Evolutionary conservation across 1,140 invertebrate genomes (phyloP), one percentile per base, ranked within the genome.

Genomic region (Eriosoma lanigerum): DNA sequence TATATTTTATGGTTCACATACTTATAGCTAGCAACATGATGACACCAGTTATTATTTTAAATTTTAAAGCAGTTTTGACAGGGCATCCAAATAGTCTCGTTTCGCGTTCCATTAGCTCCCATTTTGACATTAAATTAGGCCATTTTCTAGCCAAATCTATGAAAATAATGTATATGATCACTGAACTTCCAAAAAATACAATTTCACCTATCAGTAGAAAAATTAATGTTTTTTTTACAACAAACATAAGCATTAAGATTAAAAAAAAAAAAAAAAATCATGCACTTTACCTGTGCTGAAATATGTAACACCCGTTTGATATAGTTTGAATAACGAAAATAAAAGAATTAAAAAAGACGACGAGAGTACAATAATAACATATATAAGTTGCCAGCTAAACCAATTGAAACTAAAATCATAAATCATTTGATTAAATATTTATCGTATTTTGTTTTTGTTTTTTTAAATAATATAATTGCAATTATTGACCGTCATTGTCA

Each of bases 51-150:
- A 88, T 84, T 0, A 87, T 82, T 75, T 87, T 86, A 6, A 89
- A 86, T 82, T 86, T 86, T 1, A 83, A 80, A 0, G 85, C 84
- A 0, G 89, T 82, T n/a, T 83, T 73, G 44, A 83, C 86, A 0
- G 84, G 84, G 0, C 83, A 66, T 9, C 82, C 82, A 81, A 87
- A 86, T 26, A 87, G 86, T 0, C 86, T 83, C 81, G 89, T 85
- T 82, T 88, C 85, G 0, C 86, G 86, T 82, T 89, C 88, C 60
- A 89, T 83, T n/a, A 85, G 86, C 80, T 87, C 87, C 89, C 89
- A 89, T 15, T 86, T 86, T 10, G 84, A 52, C 24, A 87, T 86
- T 1, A 89, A 82, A 13, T 83, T 83, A 26, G 88, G 86, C 89
- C 89, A 89, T 19, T 85, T 84, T 29, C 83, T 86, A 0, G 89